These are phyloP conservation scores for Stenodera caucasica DNA, from an alignment of 2,888 invertebrate species.

Conservation along the genomic window DNA sequence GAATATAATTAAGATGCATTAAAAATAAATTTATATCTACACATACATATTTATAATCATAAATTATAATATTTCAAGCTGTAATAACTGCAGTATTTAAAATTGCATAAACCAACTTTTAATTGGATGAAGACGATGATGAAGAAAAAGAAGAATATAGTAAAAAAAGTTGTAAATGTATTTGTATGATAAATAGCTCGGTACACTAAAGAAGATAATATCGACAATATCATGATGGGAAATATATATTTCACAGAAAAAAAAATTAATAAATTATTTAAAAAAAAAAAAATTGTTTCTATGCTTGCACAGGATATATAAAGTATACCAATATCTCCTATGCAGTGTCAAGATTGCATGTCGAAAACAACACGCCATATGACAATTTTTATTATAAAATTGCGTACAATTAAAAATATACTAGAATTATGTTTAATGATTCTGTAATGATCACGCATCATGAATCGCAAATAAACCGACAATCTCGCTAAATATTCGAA, in stretches of 20 bases:
- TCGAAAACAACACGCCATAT: constrained; percentile 21
- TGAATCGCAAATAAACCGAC: background rate
- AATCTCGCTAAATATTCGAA: too few relatives aligned
- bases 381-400: constrained; percentile 33
- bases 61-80: constrained; percentile 11
- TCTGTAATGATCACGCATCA: background rate
- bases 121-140: background rate
- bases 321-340: constrained; percentile 22
- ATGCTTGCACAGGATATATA: constrained; percentile 33
- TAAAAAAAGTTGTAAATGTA: constrained; percentile 7
- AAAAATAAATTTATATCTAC: constrained; percentile 10
- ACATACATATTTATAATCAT: constrained; percentile 12
- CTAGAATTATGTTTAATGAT: constrained; percentile 4
- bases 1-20: constrained; percentile 11
- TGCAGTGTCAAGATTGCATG: constrained; percentile 37
- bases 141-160: background rate
- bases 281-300: constrained; percentile 17
- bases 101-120: constrained; percentile 8
- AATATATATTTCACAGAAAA: constrained; percentile 7
- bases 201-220: constrained; percentile 11
- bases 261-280: too few relatives aligned
- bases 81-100: constrained; percentile 5
- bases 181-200: constrained; percentile 5
- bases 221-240: constrained; percentile 21
- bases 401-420: constrained; percentile 38